A percentile compares a stretch with the other conserved stretches of the same genome.
These are phyloP conservation scores for Decapterus maruadsi DNA, from an alignment of 2,797 vertebrate genomes.

Conservation along the genomic window DNA sequence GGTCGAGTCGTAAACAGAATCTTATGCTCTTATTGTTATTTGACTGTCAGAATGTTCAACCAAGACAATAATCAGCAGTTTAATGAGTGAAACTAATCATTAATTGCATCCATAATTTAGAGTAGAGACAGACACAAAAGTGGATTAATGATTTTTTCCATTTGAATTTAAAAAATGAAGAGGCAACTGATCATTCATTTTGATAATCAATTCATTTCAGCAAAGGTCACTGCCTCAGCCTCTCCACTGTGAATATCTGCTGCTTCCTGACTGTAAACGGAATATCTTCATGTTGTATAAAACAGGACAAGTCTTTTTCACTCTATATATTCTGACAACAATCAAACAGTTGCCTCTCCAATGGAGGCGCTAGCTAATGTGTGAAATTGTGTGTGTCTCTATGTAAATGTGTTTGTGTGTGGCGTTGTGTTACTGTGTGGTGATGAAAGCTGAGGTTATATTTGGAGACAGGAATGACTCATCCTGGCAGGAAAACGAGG, in stretches of 20 bases:
- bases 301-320: neutral
- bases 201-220: too few species aligned
- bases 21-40: neutral
- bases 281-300: neutral
- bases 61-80: too few species aligned
- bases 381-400: neutral
- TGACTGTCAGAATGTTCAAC: neutral
- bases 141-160: too few species aligned
- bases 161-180: too few species aligned
- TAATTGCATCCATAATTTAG: too few species aligned
- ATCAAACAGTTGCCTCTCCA: neutral
- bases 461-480: constrained; percentile 60
- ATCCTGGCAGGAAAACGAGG: constrained; percentile 45
- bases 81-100: too few species aligned
- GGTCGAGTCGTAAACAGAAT: neutral
- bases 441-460: constrained; percentile 57
- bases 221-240: too few species aligned
- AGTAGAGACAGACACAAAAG: too few species aligned
- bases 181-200: too few species aligned
- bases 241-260: neutral
- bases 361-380: neutral
- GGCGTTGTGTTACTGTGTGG: constrained; percentile 27
- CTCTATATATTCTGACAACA: neutral
- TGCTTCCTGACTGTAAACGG: neutral
- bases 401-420: neutral